Evolutionary conservation across 2,888 invertebrate genomes (phyloP), one percentile per base, ranked within the genome.

Genomic region (Lymantria monacha): DNA sequence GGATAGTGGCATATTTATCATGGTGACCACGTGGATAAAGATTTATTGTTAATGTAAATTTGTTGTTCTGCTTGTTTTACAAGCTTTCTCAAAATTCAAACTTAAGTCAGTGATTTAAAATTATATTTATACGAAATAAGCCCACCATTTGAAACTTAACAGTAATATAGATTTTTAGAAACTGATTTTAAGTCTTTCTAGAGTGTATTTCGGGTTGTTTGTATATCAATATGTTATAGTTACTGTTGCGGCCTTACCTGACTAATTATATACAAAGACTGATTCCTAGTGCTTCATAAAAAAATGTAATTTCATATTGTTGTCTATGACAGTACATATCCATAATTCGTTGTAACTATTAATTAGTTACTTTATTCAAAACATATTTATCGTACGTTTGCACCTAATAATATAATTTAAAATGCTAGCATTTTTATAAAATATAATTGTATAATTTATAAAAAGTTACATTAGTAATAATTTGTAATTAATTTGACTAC

Each of bases 241-340:
- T 50, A 47, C 49, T 62, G 50, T 49, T 49, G 52, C 57, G 61
- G 55, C 67, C 65, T 63, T 65, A 58, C 54, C 51, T 59, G 52
- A 57, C 9, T 41, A 41, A 51, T 47, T 59, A 53, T 48, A 55
- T 41, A 44, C 54, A 51, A 66, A 67, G 68, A 67, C 68, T 67
- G 66, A 67, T 59, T 49, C 58, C 57, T 66, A 66, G 58, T 57
- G 50, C 42, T 57, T 56, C 62, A 62, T 57, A 53, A 52, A 53
- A 46, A 13, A 15, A 56, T 15, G 48, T 45, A 49, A 22, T 45
- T 46, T 22, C n/a, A 44, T 14, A 10, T n/a, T 15, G 15, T 37
- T 44, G 36, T 42, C 8, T 3, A 44, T 30, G 37, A 12, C 33
- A n/a, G 30, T 40, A 61, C 64, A 66, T 66, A 64, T 63, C 61